Conservation (phyloP, 2,888 invertebrate species). For the Troglohyphantes excavatus region DNA sequence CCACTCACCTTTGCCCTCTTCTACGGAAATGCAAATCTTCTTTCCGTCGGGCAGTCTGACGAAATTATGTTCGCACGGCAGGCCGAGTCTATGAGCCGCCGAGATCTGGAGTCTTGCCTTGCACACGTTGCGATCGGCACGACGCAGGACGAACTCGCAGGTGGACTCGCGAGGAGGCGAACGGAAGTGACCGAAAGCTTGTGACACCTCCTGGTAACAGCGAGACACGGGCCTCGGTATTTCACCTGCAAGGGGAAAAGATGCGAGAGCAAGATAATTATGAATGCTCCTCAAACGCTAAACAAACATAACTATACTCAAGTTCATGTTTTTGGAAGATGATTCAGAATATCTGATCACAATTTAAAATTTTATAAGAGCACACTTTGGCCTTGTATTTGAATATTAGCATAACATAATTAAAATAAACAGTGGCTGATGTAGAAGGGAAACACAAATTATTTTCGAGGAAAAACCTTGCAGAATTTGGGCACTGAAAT, state of each 20-base stretch:
- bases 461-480: too few relatives aligned
- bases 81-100: constrained; percentile 1
- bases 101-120: constrained; percentile 42
- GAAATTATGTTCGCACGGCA: constrained; percentile 62
- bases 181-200: constrained; percentile 32
- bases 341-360: too few relatives aligned
- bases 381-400: too few relatives aligned
- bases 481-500: too few relatives aligned
- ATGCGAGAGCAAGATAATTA: too few relatives aligned
- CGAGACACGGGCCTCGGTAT: constrained; percentile 22
- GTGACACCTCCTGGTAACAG: constrained; percentile 59
- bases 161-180: not conserved
- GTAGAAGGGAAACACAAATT: too few relatives aligned
- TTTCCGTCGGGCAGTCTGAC: constrained; percentile 52
- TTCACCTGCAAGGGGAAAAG: constrained; percentile 26
- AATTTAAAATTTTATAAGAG: too few relatives aligned
- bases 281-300: too few relatives aligned
- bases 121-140: constrained; percentile 48
- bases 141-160: constrained; percentile 51
- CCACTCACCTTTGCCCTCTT: constrained; percentile 41
- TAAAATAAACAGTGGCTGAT: too few relatives aligned
- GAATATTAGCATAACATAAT: too few relatives aligned
- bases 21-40: constrained; percentile 50
- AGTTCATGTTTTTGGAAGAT: too few relatives aligned
- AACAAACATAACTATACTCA: too few relatives aligned